Evolutionary conservation across 1,140 invertebrate species (phyloP).

Genomic region (Drosophila orosa): DNA sequence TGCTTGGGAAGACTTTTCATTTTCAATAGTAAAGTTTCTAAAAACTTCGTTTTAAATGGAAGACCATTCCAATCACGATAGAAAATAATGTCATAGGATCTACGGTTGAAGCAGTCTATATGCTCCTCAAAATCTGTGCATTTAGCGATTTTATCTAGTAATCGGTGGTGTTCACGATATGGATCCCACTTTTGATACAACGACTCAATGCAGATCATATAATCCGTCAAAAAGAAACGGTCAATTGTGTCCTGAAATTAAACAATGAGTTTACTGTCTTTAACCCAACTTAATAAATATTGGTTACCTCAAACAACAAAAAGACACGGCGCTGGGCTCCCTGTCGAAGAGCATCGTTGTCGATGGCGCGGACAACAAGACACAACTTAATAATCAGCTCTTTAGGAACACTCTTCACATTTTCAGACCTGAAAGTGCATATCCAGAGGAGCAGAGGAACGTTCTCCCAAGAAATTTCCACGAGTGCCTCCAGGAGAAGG

Average conservation of each 20-base stretch:
- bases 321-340: not conserved
- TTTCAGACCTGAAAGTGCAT: not conserved
- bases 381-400: not conserved
- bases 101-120: not conserved
- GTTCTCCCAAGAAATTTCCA: not conserved
- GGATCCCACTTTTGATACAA: not conserved
- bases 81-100: not conserved
- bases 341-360: not conserved
- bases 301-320: not conserved
- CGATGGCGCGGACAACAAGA: not conserved
- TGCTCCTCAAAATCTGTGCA: not conserved
- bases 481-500: not conserved
- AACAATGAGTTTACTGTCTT: not conserved
- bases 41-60: rapidly evolving
- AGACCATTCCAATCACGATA: not conserved
- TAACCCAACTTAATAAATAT: not conserved
- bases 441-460: not conserved
- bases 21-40: not conserved
- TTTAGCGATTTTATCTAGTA: not conserved
- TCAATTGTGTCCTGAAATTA: not conserved
- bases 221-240: not conserved
- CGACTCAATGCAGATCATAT: not conserved
- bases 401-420: not conserved
- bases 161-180: too few relatives aligned
- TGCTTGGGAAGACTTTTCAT: not conserved